Percentiles rank a stretch among this genome's conserved stretches.
phyloP scores from a whole-genome alignment of 2,888 invertebrate species.

The Sminthurinus aureus region DNA sequence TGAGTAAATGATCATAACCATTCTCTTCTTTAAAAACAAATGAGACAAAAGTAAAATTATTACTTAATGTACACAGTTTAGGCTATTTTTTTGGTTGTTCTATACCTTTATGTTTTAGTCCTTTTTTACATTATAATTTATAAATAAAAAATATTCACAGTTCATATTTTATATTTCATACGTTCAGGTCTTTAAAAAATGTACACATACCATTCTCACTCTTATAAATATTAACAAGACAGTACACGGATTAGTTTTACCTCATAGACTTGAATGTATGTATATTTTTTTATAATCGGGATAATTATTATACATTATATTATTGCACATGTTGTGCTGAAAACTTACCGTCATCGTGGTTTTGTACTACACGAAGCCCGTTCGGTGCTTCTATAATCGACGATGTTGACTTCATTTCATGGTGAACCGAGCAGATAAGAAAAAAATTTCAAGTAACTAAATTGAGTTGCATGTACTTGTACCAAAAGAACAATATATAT shows the following conservation, averaged over 20 bases:
- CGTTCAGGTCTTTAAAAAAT: too few relatives aligned
- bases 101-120: not conserved
- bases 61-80: not conserved
- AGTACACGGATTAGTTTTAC: too few relatives aligned
- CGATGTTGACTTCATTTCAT: constrained; percentile 14
- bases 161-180: too few relatives aligned
- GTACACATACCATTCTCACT: too few relatives aligned
- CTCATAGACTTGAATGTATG: too few relatives aligned
- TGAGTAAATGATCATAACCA: not conserved
- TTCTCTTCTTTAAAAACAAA: not conserved
- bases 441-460: too few relatives aligned
- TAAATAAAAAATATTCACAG: too few relatives aligned
- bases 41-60: not conserved
- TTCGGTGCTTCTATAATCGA: not conserved
- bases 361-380: not conserved
- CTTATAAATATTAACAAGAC: too few relatives aligned
- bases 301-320: not conserved
- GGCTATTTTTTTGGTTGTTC: not conserved
- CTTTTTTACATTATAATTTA: too few relatives aligned
- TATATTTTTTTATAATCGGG: too few relatives aligned
- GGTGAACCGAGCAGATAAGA: not conserved
- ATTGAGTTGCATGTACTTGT: too few relatives aligned
- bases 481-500: too few relatives aligned
- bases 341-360: not conserved
- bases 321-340: not conserved